phyloP scores from a whole-genome alignment of 2,888 invertebrate species.

The Hemistola chrysoprasaria region DNA sequence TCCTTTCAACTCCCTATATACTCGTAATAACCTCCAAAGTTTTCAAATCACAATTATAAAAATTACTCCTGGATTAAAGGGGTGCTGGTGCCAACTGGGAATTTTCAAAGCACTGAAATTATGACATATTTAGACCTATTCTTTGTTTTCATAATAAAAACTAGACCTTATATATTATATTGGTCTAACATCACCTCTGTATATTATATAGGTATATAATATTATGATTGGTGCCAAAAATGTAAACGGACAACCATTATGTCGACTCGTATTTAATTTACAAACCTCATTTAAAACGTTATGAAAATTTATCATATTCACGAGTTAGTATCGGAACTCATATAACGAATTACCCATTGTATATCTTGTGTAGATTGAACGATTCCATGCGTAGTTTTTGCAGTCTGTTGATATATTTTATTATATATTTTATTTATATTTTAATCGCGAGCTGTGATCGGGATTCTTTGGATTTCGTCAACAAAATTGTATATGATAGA shows the following conservation, averaged over 20 bases:
- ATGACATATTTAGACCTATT: no score
- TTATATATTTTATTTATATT: conserved; percentile 31
- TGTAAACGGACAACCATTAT: conserved; percentile 9
- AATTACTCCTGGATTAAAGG: no score
- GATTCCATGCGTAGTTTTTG: conserved; percentile 42
- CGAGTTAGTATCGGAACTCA: conserved; percentile 57
- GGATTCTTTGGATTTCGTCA: conserved; percentile 10
- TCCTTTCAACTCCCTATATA: no score
- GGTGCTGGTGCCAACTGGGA: no score
- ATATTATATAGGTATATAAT: neutral
- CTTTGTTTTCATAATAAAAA: no score
- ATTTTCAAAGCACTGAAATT: no score
- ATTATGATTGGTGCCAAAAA: conserved; percentile 20
- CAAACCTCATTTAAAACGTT: neutral
- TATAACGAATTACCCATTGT: conserved; percentile 34
- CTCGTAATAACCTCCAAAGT: no score
- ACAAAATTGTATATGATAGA: no score
- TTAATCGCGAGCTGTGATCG: conserved; percentile 5
- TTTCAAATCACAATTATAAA: no score
- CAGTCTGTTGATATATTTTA: conserved; percentile 36
- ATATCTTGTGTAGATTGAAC: conserved; percentile 35
- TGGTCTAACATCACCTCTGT: no score
- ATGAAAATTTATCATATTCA: conserved; percentile 20
- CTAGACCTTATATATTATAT: no score
- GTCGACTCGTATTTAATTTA: no score